Evolutionary conservation across 2,888 invertebrate species (phyloP).

Genomic region (Torymus aiolomorphi): DNA sequence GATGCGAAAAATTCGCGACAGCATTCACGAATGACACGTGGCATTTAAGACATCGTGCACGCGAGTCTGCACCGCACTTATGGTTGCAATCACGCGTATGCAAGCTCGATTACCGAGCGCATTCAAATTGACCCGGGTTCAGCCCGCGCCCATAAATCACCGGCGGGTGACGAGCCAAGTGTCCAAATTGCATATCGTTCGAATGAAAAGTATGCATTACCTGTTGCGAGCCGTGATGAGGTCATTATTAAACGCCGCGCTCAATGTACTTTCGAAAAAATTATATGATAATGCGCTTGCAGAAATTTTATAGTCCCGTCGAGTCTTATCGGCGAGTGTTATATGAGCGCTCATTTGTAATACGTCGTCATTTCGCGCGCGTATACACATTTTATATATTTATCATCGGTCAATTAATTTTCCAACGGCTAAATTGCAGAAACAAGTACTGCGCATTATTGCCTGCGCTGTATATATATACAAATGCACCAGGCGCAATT

Average conservation of each 20-base stretch:
- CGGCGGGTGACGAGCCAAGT: conserved; percentile 14
- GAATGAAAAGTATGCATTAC: no score
- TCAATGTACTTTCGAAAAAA: conserved; percentile 3
- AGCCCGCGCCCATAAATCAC: conserved; percentile 19
- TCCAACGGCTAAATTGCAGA: no score
- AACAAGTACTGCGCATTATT: no score
- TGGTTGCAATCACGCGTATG: conserved; percentile 13
- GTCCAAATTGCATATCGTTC: conserved; percentile 1
- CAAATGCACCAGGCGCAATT: no score
- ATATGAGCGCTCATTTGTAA: no score
- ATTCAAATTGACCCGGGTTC: conserved; percentile 18
- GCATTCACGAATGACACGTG: conserved; percentile 16
- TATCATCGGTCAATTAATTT: no score
- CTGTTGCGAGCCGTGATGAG: not conserved
- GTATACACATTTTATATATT: no score
- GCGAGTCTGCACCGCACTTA: not conserved
- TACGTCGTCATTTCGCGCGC: no score
- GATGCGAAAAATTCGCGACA: not conserved
- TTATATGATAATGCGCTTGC: no score
- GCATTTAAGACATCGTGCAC: conserved; percentile 17
- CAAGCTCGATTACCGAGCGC: conserved; percentile 21
- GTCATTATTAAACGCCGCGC: conserved; percentile 10
- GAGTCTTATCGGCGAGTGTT: no score
- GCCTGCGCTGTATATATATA: no score
- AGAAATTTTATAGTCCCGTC: no score